Evolutionary conservation across 2,113 vertebrate species (phyloP).

Genomic region (Osmerus eperlanus): DNA sequence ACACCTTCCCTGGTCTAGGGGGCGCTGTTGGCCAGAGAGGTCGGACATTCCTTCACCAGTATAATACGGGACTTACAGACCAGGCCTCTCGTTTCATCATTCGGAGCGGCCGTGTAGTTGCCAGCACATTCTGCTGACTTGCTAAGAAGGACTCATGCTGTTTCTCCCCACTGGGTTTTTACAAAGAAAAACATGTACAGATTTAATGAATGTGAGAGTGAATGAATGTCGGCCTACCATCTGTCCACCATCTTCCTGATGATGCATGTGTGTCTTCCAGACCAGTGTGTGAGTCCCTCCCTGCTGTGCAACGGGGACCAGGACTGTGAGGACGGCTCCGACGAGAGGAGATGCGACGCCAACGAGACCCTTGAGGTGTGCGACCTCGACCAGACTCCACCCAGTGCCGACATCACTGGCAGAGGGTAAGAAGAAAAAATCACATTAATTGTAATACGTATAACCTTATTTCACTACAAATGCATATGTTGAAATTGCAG

Average conservation of each 20-base stretch:
- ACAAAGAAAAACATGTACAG: no score
- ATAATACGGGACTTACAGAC: no score
- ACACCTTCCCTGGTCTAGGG: no score
- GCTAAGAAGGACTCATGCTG: no score
- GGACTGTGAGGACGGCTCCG: conserved; percentile 86
- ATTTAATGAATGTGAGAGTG: not conserved
- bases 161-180: no score
- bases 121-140: no score
- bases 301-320: conserved; percentile 91
- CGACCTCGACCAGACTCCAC: conserved; percentile 76
- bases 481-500: no score
- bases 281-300: conserved; percentile 82
- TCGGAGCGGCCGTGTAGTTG: no score
- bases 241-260: not conserved
- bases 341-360: conserved; percentile 77
- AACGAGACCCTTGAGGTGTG: conserved; percentile 63
- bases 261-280: conserved; percentile 55
- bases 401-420: conserved; percentile 84
- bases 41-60: no score
- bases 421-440: conserved; percentile 71
- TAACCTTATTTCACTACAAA: no score
- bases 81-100: no score
- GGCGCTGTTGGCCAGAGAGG: no score
- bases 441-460: not conserved
- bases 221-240: not conserved